A percentile compares a stretch with the other conserved stretches of the same genome.
phyloP scores from a whole-genome alignment of 2,888 invertebrate genomes.

The Drosophila kanekoi region DNA sequence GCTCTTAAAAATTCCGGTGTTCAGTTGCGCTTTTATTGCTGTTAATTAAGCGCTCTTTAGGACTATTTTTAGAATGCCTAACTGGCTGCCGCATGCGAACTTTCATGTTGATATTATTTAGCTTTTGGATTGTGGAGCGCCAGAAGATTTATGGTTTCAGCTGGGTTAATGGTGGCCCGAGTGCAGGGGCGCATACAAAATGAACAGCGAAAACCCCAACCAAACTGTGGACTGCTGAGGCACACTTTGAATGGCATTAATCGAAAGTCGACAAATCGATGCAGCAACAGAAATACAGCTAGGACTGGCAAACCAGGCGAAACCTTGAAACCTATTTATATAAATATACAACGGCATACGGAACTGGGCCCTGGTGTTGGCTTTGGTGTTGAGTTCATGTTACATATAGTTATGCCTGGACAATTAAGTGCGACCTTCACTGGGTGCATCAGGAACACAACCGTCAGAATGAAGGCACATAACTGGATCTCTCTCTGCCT shows the following conservation, averaged over 20 bases:
- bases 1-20: neutral
- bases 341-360: conserved; percentile 41
- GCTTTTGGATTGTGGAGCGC: conserved; percentile 49
- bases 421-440: conserved; percentile 66
- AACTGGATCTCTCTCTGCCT: conserved; percentile 58
- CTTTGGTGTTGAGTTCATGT: conserved; percentile 4
- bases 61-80: conserved; percentile 21
- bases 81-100: conserved; percentile 14
- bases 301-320: conserved; percentile 16
- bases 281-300: conserved; percentile 2
- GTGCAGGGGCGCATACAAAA: conserved; percentile 66
- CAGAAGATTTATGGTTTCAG: conserved; percentile 73
- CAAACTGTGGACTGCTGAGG: conserved; percentile 19
- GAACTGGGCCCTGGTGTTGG: conserved; percentile 42
- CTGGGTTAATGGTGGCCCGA: conserved; percentile 19
- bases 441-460: conserved; percentile 43
- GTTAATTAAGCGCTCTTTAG: neutral
- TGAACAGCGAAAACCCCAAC: conserved; percentile 41
- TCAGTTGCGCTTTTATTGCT: neutral
- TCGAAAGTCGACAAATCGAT: conserved; percentile 72
- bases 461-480: conserved; percentile 41
- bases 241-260: conserved; percentile 67
- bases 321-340: conserved; percentile 78
- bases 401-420: conserved; percentile 38
- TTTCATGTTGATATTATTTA: conserved; percentile 13